Base-by-base conservation (phyloP, 2,113 vertebrate species). In the Myxocyprinus asiaticus region DNA sequence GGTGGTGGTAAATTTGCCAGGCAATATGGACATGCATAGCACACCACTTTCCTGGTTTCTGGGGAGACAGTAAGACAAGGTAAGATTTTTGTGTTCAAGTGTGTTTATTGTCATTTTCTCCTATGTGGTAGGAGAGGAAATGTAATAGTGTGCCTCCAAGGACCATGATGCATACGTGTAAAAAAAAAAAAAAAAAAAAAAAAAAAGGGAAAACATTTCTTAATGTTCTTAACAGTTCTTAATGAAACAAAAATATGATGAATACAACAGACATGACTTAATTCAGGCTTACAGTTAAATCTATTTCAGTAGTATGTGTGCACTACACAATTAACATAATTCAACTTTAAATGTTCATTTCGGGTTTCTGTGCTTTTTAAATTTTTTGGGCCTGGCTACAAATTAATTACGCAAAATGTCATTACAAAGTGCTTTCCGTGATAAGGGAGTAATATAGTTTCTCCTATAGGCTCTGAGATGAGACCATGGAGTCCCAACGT, bases 11-110 rank as follows among this genome's bases (percentile, higher is more conserved):
- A 70, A 97, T 98, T 92, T 99, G 97, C 96, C 97, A 98, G 86
- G 97, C 96, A 4, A 96, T 98, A 70, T 98, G 97, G 66, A 99
- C 97, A 0, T 98, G 97, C 96, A 98, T 98, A 6, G 97, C 97
- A 0, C 97, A 99, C 97, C 97, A 99, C 88, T 99, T 99, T 69
- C 97, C 97, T 47, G 97, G 97, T 93, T 99, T 99, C 97, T 99
- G 92, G n/a, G 84, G 48, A 83, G 80, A 64, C 79, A 83, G 10
- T 87, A 86, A 85, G 61, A 82, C 61, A 79, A 33, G 1, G 1
- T 33, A 33, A 82, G 69, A 78, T 1, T 47, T 51, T 17, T 4
- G 53, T 62, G 45, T 33, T 77, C 9, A 15, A 10, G 63, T 68
- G 6, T 11, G 56, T 59, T 61, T 50, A 3, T 33, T 33, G 22